Base-by-base conservation (phyloP, 2,113 vertebrate species). In the pig (Sus scrofa) region DNA sequence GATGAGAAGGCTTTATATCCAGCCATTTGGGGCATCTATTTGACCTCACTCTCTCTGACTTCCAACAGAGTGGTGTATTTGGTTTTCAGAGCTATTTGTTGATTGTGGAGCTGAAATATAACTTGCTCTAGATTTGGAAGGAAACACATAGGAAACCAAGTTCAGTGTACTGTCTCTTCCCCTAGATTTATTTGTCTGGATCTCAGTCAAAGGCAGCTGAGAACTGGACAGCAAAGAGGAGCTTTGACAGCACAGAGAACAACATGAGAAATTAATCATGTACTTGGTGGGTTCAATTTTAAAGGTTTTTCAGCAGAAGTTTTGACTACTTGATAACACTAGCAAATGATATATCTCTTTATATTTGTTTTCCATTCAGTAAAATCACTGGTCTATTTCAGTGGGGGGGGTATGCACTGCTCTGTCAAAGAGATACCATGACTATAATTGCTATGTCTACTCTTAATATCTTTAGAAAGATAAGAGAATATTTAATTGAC, bases 11-110 rank as follows among this genome's bases (percentile, higher is more conserved):
- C 44, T 75, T 63, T 60, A 2, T 6, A 22, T 20, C 9, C 27
- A 90, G 37, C 12, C 39, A 10, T 30, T 78, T 16, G 39, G 50
- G 27, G 39, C 16, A 96, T 79, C 70, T 39, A 19, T 63, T 62
- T 91, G 86, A 93, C 93, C 86, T 86, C 14, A 11, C 44, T 67
- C 19, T 60, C 60, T 70, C 58, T 34, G 34, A 54, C 73, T 77
- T 85, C 81, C 94, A 95, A 52, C 94, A 44, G 85, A 9, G 91
- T 73, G 34, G 56, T 39, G 91, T 96, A 10, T 94, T 95, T 95
- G 70, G 26, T 97, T 94, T 93, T 89, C 44, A 65, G 75, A 96
- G 73, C 37, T 89, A 63, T 92, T 93, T 97, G 96, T 94, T 97
- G 95, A 92, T 86, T 8, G 37, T 93, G 83, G 92, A 94, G n/a